Conservation (phyloP, 2,888 invertebrate genomes). For the Cancer borealis region DNA sequence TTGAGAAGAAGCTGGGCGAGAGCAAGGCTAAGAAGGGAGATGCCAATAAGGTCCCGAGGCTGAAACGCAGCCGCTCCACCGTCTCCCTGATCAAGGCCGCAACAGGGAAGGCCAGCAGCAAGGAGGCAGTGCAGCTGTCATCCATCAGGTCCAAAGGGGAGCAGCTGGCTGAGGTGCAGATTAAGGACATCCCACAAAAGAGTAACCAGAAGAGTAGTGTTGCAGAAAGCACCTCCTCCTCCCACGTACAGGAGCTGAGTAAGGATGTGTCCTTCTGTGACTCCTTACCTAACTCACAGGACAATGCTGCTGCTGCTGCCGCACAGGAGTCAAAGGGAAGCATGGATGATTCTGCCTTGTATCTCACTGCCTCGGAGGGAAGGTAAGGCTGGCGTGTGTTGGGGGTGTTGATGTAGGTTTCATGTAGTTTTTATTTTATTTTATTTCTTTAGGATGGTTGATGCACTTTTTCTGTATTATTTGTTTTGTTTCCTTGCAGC, state of each 20-base stretch:
- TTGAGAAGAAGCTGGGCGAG: conserved; percentile 65
- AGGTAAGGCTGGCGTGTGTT: conserved; percentile 44
- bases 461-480: conserved; percentile 44
- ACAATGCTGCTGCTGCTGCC: neutral
- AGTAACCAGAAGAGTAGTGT: too few relatives aligned
- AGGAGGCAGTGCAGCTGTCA: conserved; percentile 47
- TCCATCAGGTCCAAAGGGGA: conserved; percentile 17
- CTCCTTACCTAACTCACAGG: conserved; percentile 60
- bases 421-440: neutral
- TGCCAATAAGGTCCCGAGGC: conserved; percentile 17
- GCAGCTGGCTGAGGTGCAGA: conserved; percentile 23
- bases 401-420: neutral
- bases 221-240: neutral
- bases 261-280: conserved; percentile 66
- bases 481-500: neutral
- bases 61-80: conserved; percentile 41
- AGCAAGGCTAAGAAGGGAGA: conserved; percentile 33
- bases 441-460: too few relatives aligned
- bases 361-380: conserved; percentile 74
- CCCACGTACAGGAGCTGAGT: neutral
- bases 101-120: conserved; percentile 29
- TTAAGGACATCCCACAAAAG: neutral
- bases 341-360: conserved; percentile 67
- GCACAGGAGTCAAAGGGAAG: conserved; percentile 50
- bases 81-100: conserved; percentile 41